Percentiles rank a stretch among this genome's conserved stretches.
These are phyloP conservation scores for Galago senegalensis DNA, from an alignment of 2,797 vertebrate species.

Conservation along the genomic window DNA sequence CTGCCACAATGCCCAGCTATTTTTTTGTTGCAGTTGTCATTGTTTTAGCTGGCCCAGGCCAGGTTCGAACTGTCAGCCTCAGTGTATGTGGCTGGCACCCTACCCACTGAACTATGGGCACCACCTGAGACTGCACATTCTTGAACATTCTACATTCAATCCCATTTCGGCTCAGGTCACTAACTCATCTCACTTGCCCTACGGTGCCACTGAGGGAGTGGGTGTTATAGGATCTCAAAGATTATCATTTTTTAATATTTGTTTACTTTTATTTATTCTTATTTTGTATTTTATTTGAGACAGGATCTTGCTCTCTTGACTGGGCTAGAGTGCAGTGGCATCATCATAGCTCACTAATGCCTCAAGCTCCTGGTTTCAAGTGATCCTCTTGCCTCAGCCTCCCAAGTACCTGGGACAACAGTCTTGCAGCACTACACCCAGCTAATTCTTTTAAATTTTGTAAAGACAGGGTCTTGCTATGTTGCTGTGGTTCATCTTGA, in stretches of 20 bases:
- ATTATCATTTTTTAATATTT: constrained; percentile 8
- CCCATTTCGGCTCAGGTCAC: not conserved
- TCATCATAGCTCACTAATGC: not conserved
- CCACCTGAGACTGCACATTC: not conserved
- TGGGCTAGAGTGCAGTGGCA: not conserved
- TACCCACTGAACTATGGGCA: no score
- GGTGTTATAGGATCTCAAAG: constrained; percentile 1
- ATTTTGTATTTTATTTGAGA: not conserved
- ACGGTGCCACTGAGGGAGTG: not conserved
- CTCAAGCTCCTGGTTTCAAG: not conserved
- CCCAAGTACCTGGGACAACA: not conserved
- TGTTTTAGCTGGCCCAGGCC: no score
- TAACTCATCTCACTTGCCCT: not conserved
- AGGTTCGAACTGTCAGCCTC: no score
- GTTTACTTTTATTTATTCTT: not conserved
- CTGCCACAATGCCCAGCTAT: no score
- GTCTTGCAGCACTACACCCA: not conserved
- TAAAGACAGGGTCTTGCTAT: not conserved
- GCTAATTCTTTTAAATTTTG: not conserved
- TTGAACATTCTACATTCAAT: not conserved
- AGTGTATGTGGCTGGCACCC: no score
- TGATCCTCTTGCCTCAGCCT: not conserved
- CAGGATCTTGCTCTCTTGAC: not conserved
- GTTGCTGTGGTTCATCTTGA: not conserved
- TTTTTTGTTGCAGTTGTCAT: no score